A percentile compares a stretch with the other conserved stretches of the same genome.
phyloP scores from a whole-genome alignment of 23 tunicate genomes.

The Diplosoma virens region DNA sequence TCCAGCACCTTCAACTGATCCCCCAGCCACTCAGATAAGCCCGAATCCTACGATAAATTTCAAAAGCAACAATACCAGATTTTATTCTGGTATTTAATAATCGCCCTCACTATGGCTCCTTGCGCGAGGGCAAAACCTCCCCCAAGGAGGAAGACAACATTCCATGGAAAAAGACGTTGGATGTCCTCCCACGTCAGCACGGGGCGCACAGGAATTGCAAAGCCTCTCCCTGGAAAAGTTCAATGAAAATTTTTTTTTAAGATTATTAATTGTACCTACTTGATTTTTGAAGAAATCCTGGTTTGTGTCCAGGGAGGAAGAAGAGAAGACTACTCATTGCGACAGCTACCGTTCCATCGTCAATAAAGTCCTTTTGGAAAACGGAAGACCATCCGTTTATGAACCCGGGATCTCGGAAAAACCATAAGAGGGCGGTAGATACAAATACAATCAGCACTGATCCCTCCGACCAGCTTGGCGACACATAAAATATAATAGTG shows the following conservation, averaged over 20 bases:
- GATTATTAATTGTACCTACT: too few species aligned
- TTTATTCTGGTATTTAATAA: not conserved
- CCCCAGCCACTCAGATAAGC: slow-evolving; percentile 58
- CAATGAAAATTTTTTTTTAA: slow-evolving; percentile 20
- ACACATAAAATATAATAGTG: too few species aligned
- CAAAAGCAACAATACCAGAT: not conserved
- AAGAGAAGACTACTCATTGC: slow-evolving; percentile 48
- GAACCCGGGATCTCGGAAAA: slow-evolving; percentile 76
- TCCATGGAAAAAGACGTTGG: slow-evolving; percentile 47
- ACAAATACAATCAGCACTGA: slow-evolving; percentile 44
- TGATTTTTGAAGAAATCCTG: not conserved
- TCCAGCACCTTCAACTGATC: slow-evolving; percentile 33
- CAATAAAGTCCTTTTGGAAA: slow-evolving; percentile 24
- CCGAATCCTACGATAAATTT: slow-evolving; percentile 30
- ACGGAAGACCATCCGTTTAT: slow-evolving; percentile 54
- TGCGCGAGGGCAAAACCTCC: slow-evolving; percentile 72
- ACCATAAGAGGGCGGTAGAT: slow-evolving; percentile 50
- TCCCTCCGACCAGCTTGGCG: slow-evolving; percentile 45
- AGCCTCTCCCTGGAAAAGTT: not conserved
- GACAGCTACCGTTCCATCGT: slow-evolving; percentile 63
- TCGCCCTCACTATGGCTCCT: slow-evolving; percentile 63
- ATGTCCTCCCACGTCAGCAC: slow-evolving; percentile 39
- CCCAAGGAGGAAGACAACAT: slow-evolving; percentile 45
- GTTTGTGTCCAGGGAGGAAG: slow-evolving; percentile 32
- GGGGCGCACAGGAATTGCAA: not conserved